These are phyloP conservation scores for Scarus forsteni DNA, from an alignment of 2,797 vertebrate species.

Conservation along the genomic window DNA sequence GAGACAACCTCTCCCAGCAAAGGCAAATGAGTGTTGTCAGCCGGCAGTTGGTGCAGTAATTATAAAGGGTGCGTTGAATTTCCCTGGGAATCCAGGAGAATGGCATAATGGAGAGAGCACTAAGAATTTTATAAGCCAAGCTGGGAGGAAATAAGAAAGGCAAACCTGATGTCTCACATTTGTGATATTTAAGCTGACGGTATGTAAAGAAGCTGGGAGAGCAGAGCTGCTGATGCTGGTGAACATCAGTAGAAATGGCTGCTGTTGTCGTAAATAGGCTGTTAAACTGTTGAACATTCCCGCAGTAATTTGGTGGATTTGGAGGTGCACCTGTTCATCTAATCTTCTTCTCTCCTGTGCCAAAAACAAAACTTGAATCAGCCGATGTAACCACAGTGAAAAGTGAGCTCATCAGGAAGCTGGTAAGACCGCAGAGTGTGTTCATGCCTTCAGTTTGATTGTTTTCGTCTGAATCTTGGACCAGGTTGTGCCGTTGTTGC, in stretches of 20 bases:
- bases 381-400: conserved; percentile 3
- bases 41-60: conserved; percentile 84
- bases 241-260: neutral
- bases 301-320: conserved; percentile 19
- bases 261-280: conserved; percentile 28
- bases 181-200: conserved; percentile 2
- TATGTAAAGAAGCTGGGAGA: neutral
- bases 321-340: conserved; percentile 24
- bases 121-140: conserved; percentile 82
- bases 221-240: conserved; percentile 5
- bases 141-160: conserved; percentile 33
- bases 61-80: conserved; percentile 78
- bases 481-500: too few species aligned
- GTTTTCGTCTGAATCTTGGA: too few species aligned
- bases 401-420: too few species aligned
- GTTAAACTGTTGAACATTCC: conserved; percentile 22
- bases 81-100: conserved; percentile 77
- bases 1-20: conserved; percentile 72
- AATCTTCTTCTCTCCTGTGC: neutral
- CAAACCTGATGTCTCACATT: conserved; percentile 38
- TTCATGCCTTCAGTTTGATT: too few species aligned
- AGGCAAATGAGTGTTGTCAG: conserved; percentile 83
- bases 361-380: neutral
- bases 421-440: too few species aligned
- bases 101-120: conserved; percentile 75